Evolutionary conservation across 2,888 invertebrate genomes (phyloP).

Genomic region (Xestoiulus laeticollis): DNA sequence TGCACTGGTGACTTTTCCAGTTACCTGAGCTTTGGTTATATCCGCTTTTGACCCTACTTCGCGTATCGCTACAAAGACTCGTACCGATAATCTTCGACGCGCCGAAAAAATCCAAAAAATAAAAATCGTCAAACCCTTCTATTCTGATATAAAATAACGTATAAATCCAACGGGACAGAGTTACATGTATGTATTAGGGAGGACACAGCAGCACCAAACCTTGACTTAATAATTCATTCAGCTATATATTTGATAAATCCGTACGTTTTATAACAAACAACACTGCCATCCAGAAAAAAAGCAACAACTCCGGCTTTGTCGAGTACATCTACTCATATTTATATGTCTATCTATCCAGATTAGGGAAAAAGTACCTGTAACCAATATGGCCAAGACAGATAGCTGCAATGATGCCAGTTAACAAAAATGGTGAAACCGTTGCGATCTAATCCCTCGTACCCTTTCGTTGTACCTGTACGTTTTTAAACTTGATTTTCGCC

Average conservation of each 20-base stretch:
- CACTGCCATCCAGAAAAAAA: slow-evolving; percentile 32
- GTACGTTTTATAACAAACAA: slow-evolving; percentile 11
- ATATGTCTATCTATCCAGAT: neutral
- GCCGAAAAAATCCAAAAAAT: neutral
- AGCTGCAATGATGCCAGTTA: neutral
- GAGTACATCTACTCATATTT: neutral
- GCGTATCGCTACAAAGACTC: neutral
- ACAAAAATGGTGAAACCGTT: neutral
- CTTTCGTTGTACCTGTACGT: neutral
- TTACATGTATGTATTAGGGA: neutral
- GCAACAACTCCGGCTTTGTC: neutral
- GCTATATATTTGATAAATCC: slow-evolving; percentile 31
- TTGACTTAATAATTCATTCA: slow-evolving; percentile 36
- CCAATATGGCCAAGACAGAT: neutral
- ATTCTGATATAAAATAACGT: slow-evolving; percentile 41
- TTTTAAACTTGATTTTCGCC: neutral
- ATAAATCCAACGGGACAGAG: neutral
- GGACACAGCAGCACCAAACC: slow-evolving; percentile 35
- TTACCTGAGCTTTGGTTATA: neutral
- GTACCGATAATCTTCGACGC: neutral
- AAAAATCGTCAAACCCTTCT: neutral
- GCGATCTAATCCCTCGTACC: neutral
- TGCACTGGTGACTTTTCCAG: neutral
- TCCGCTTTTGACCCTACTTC: neutral
- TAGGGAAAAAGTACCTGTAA: neutral